Base-by-base conservation (phyloP, 2,888 invertebrate genomes). In the Standfussiana lucernea region DNA sequence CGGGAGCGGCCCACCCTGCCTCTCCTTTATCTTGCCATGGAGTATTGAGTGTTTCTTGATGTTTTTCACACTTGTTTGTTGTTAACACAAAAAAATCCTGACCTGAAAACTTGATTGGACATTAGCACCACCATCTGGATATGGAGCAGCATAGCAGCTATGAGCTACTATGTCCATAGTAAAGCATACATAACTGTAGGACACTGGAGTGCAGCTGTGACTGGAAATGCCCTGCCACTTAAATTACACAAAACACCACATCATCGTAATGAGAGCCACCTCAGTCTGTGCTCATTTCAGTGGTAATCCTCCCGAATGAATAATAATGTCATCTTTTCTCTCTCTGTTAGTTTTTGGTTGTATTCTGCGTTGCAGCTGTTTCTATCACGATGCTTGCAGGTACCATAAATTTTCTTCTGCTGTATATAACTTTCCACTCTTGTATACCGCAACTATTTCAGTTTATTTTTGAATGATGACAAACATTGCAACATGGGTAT, bases 101-200 rank as follows among this genome's bases (percentile, higher is more conserved):
- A 96, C 96, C 96, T 96, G 96, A 96, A 96, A 96, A 96, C 96
- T 96, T 93, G 96, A 96, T 96, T 95, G 92, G 93, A 95, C 93
- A 96, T 96, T 96, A 96, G 94, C 95, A 96, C 95, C 94, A 92
- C 92, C 92, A 92, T 93, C 93, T 93, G 93, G 91, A 91, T 90
- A 92, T 92, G 92, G 89, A 92, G 92, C 88, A 89, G 90, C 88
- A 90, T 90, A 91, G 90, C 86, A 89, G 91, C 92, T 88, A 84
- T 77, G 84, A 89, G 91, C 91, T 88, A 91, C 92, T 90, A 91
- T 87, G 87, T 93, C 93, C 91, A 89, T 89, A 90, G 90, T 90
- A 90, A 87, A 90, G 88, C 82, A 91, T 89, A 90, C 89, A 89
- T 90, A 92, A 90, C 87, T 85, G 86, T 86, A 79, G 80, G 82